phyloP scores from a whole-genome alignment of 1,140 invertebrate genomes.

The Lerema accius region DNA sequence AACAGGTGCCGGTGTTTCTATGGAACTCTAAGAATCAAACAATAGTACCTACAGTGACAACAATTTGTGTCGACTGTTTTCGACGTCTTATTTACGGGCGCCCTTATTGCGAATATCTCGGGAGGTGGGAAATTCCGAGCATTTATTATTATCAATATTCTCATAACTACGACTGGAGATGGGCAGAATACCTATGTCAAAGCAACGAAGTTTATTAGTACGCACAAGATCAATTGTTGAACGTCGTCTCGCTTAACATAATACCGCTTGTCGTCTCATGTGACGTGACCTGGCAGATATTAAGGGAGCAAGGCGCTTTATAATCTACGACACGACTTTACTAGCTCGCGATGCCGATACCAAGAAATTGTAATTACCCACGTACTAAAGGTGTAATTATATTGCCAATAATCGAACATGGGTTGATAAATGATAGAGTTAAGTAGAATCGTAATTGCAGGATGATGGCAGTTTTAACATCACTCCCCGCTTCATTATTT shows the following conservation, averaged over 20 bases:
- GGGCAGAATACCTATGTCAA: conserved; percentile 16
- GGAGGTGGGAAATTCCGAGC: not conserved
- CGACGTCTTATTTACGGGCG: not conserved
- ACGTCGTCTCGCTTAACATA: conserved; percentile 29
- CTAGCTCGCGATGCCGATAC: too few species aligned
- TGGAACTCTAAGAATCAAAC: too few species aligned
- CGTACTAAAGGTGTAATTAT: too few species aligned
- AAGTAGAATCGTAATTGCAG: too few species aligned
- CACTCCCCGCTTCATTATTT: too few species aligned
- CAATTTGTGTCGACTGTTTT: too few species aligned
- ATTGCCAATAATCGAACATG: too few species aligned
- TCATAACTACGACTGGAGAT: not conserved
- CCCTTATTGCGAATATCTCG: not conserved
- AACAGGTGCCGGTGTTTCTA: too few species aligned
- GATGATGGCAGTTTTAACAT: too few species aligned
- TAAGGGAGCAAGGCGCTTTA: conserved; percentile 13
- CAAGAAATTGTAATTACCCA: too few species aligned
- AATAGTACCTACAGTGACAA: too few species aligned
- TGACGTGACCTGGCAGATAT: conserved; percentile 33
- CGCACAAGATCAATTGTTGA: conserved; percentile 31
- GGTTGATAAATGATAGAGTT: too few species aligned
- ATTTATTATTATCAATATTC: not conserved
- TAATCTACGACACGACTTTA: not conserved
- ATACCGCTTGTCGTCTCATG: conserved; percentile 29
- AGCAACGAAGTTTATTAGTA: conserved; percentile 33